A percentile compares a stretch with the other conserved stretches of the same genome.
Conservation (phyloP, 2,113 vertebrate species). For the Triplophysa rosa region DNA sequence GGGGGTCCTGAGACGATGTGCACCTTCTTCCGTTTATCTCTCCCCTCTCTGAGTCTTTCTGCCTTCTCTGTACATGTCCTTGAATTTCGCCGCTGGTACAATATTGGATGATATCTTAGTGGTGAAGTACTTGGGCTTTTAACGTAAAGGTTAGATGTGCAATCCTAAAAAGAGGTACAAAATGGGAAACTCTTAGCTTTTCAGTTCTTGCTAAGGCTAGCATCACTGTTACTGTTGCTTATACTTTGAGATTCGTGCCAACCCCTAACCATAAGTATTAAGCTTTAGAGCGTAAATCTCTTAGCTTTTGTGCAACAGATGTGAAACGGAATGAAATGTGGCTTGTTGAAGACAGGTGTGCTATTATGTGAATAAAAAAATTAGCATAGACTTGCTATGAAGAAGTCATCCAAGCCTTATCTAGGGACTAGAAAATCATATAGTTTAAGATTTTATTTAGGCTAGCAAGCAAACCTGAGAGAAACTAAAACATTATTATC, state of each 20-base stretch:
- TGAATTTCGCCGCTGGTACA: neutral
- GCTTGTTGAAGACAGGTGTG: neutral
- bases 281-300: too few relatives aligned
- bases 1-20: slow-evolving; percentile 24
- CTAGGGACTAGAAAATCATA: too few relatives aligned
- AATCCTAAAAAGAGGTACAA: neutral
- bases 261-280: neutral
- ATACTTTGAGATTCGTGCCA: neutral
- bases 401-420: too few relatives aligned
- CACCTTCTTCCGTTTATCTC: slow-evolving; percentile 42
- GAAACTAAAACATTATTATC: too few relatives aligned
- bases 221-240: neutral
- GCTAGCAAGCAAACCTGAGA: too few relatives aligned
- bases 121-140: neutral
- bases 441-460: too few relatives aligned
- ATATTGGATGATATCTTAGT: neutral
- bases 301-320: too few relatives aligned
- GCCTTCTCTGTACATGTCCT: neutral
- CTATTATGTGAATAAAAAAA: neutral
- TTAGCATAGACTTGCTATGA: too few relatives aligned
- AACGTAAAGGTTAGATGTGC: neutral
- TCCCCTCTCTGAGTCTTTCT: neutral
- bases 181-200: neutral
- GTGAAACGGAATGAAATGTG: neutral
- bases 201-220: neutral